A percentile compares a stretch with the other conserved stretches of the same genome.
Evolutionary conservation across 2,113 vertebrate species (phyloP).

Genomic region (Oxyruncus cristatus): DNA sequence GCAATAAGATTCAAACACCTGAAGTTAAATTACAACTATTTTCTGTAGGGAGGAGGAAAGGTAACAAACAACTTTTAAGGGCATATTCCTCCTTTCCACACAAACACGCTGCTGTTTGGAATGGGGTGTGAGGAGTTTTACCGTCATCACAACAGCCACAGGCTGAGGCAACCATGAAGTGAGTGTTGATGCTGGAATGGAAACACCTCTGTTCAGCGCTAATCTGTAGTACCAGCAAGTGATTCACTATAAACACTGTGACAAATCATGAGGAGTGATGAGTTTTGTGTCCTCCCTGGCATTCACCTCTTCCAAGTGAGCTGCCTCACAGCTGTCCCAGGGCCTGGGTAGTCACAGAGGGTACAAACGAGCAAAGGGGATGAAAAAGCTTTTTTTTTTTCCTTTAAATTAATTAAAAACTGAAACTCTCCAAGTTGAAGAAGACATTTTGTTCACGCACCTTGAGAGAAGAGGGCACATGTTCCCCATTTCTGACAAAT

Average conservation of each 20-base stretch:
- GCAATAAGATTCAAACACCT: background rate
- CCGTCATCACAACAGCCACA: background rate
- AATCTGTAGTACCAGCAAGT: background rate
- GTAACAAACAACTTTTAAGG: background rate
- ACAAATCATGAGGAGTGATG: slow-evolving; percentile 20
- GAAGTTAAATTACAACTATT: background rate
- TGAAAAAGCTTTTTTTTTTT: background rate
- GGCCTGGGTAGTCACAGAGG: background rate
- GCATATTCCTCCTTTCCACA: background rate
- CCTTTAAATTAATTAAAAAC: background rate
- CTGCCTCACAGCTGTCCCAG: slow-evolving; percentile 7
- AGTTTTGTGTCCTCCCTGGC: slow-evolving; percentile 33
- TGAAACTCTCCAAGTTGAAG: background rate
- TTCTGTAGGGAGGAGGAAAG: background rate
- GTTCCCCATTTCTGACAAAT: background rate
- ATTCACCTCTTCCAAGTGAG: slow-evolving; percentile 4
- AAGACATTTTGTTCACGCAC: background rate
- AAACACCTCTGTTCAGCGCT: slow-evolving; percentile 19
- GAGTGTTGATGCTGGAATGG: background rate
- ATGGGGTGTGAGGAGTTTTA: background rate
- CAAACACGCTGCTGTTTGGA: background rate
- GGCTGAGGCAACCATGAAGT: slow-evolving; percentile 11
- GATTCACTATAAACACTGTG: slow-evolving; percentile 30
- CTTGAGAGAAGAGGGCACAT: background rate
- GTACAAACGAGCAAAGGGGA: background rate